Evolutionary conservation across 2,888 invertebrate species (phyloP).

Genomic region (Sinopyrophorus schimmeli): DNA sequence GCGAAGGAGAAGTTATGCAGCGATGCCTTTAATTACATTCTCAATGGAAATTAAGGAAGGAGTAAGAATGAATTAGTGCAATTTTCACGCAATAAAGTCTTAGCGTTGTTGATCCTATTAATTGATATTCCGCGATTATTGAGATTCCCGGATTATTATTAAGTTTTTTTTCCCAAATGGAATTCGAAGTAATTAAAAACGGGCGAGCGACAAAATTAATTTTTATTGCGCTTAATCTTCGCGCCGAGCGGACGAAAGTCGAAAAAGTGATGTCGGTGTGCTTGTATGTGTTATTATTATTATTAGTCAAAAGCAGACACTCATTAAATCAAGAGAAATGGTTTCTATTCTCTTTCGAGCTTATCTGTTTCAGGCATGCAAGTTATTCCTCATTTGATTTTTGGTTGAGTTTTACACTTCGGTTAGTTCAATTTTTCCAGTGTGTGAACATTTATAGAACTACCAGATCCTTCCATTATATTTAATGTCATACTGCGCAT

Average conservation of each 20-base stretch:
- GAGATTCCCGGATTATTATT: slow-evolving; percentile 8
- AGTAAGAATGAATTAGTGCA: slow-evolving; percentile 17
- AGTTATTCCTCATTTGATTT: slow-evolving; percentile 36
- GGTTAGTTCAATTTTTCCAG: slow-evolving; percentile 38
- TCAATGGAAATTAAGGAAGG: slow-evolving; percentile 21
- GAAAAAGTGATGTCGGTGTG: too few species aligned
- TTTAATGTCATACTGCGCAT: slow-evolving; percentile 30
- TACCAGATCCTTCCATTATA: slow-evolving; percentile 34
- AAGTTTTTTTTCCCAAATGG: too few species aligned
- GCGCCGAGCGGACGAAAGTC: too few species aligned
- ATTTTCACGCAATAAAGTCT: slow-evolving; percentile 20
- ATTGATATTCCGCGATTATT: slow-evolving; percentile 14
- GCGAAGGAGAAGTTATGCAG: slow-evolving; percentile 24
- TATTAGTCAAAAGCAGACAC: too few species aligned
- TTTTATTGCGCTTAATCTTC: too few species aligned
- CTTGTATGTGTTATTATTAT: too few species aligned
- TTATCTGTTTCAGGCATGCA: slow-evolving; percentile 23
- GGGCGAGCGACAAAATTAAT: too few species aligned
- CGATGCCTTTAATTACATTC: slow-evolving; percentile 26
- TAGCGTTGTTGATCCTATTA: slow-evolving; percentile 16
- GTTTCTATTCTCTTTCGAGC: slow-evolving; percentile 6
- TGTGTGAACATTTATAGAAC: slow-evolving; percentile 37
- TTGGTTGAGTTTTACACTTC: slow-evolving; percentile 36
- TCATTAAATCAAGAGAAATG: not conserved
- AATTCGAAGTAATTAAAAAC: too few species aligned